Evolutionary conservation across 2,113 vertebrate genomes (phyloP).

Genomic region (Oreochromis aureus): DNA sequence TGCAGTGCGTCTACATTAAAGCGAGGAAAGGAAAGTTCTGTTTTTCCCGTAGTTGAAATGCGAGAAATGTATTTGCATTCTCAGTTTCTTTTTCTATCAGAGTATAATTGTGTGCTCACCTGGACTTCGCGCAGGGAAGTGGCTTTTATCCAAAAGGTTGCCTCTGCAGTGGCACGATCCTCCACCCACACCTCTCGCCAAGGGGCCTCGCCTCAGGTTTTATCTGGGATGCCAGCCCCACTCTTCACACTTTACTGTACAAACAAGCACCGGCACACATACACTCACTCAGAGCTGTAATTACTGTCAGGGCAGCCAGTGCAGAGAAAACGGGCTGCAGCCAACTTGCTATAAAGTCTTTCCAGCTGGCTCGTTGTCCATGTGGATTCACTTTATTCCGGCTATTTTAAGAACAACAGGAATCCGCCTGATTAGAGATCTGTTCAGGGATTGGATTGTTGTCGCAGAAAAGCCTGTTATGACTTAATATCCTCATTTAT

Average conservation of each 20-base stretch:
- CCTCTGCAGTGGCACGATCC: slow-evolving; percentile 26
- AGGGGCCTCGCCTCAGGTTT: slow-evolving; percentile 29
- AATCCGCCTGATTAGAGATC: background rate
- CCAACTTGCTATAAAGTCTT: slow-evolving; percentile 4
- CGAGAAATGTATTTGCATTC: background rate
- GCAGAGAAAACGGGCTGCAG: slow-evolving; percentile 11
- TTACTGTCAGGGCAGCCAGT: slow-evolving; percentile 38
- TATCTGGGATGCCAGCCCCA: slow-evolving; percentile 22
- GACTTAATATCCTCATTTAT: slow-evolving; percentile 7
- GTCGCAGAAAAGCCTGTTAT: slow-evolving; percentile 4
- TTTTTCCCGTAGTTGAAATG: background rate
- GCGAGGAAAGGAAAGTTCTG: background rate
- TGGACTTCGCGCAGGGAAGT: slow-evolving; percentile 28
- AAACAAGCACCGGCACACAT: slow-evolving; percentile 12
- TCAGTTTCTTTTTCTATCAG: background rate
- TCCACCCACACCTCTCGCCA: slow-evolving; percentile 35
- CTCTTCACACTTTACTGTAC: slow-evolving; percentile 37
- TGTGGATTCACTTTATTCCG: background rate
- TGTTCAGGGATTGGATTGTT: background rate
- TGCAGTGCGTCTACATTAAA: background rate
- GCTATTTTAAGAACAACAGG: slow-evolving; percentile 1
- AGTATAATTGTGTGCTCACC: slow-evolving; percentile 28
- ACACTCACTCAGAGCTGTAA: slow-evolving; percentile 8
- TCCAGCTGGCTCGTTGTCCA: slow-evolving; percentile 11
- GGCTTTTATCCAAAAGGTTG: slow-evolving; percentile 58